These are phyloP conservation scores for Cotesia congregata DNA, from an alignment of 2,888 invertebrate genomes.

Conservation along the genomic window DNA sequence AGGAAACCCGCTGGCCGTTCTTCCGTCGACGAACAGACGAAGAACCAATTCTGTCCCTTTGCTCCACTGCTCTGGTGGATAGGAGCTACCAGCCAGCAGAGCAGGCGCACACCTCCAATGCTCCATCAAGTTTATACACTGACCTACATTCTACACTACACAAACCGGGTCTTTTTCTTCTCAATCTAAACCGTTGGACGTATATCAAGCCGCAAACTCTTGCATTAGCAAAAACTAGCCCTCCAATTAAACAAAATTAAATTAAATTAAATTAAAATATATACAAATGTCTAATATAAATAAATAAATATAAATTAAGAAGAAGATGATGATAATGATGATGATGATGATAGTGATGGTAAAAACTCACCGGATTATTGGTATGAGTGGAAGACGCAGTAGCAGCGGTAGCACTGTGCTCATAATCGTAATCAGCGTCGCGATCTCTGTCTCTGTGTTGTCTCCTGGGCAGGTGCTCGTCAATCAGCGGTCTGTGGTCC, in stretches of 20 bases:
- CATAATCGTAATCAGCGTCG: constrained; percentile 65
- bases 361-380: constrained; percentile 57
- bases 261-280: neutral
- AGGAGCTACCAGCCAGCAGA: constrained; percentile 10
- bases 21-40: constrained; percentile 58
- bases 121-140: constrained; percentile 67
- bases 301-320: neutral
- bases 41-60: constrained; percentile 39
- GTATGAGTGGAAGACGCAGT: constrained; percentile 61
- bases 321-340: neutral
- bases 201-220: constrained; percentile 56
- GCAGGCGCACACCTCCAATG: constrained; percentile 56
- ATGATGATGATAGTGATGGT: neutral
- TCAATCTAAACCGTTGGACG: constrained; percentile 43
- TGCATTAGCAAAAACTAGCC: constrained; percentile 4
- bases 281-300: no score
- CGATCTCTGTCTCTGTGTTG: constrained; percentile 65
- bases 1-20: constrained; percentile 64
- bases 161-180: constrained; percentile 63
- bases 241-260: constrained; percentile 6
- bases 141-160: constrained; percentile 65
- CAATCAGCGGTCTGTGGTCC: constrained; percentile 17
- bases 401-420: constrained; percentile 64
- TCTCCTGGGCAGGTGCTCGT: constrained; percentile 58
- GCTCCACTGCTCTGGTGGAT: constrained; percentile 21